Evolutionary conservation across 1,140 invertebrate genomes (phyloP).

Genomic region (Drosophila teissieri): DNA sequence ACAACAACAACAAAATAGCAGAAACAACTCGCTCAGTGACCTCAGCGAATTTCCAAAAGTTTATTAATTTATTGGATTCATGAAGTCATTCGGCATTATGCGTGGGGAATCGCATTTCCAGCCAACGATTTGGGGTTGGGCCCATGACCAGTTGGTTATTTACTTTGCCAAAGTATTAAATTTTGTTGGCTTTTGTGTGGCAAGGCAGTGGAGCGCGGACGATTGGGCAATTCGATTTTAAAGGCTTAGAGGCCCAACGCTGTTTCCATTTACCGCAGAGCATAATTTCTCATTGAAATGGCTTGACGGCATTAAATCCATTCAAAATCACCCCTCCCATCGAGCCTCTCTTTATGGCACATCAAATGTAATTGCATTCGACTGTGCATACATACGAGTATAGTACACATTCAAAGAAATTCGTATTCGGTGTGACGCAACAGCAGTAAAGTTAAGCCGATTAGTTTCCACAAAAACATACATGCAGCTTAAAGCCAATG

Average conservation of each 20-base stretch:
- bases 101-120: slow-evolving; percentile 70
- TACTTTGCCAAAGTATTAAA: slow-evolving; percentile 72
- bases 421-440: neutral
- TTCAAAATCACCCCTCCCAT: neutral
- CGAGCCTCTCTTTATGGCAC: slow-evolving; percentile 4
- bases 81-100: slow-evolving; percentile 79
- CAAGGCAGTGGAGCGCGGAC: slow-evolving; percentile 15
- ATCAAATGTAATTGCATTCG: slow-evolving; percentile 30
- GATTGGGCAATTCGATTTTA: slow-evolving; percentile 73
- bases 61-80: slow-evolving; percentile 83
- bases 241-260: slow-evolving; percentile 50
- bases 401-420: neutral
- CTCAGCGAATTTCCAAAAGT: slow-evolving; percentile 81
- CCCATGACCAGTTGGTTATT: slow-evolving; percentile 38
- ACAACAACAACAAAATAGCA: slow-evolving; percentile 18
- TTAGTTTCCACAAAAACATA: slow-evolving; percentile 38
- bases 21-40: slow-evolving; percentile 62
- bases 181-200: slow-evolving; percentile 57
- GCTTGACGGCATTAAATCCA: neutral
- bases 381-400: neutral
- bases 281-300: slow-evolving; percentile 41
- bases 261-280: slow-evolving; percentile 40
- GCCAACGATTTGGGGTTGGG: slow-evolving; percentile 47
- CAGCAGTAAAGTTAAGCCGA: slow-evolving; percentile 29
- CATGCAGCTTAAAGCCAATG: slow-evolving; percentile 12